phyloP scores from a whole-genome alignment of 2,113 vertebrate genomes.

The Orcinus orca region DNA sequence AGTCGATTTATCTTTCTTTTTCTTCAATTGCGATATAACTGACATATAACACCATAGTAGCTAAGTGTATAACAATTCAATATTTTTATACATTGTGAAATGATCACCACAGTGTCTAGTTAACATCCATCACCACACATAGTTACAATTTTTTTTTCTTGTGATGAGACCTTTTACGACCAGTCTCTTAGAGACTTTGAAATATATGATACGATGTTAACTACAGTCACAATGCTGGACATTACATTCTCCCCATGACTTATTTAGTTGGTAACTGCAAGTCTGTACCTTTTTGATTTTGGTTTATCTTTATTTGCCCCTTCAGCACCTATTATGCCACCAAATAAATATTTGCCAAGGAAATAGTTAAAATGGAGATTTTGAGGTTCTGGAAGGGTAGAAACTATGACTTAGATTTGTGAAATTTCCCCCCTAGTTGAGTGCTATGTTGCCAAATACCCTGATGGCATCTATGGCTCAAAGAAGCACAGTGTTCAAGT shows the following conservation, averaged over 20 bases:
- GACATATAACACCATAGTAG: not conserved
- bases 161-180: not conserved
- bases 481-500: not conserved
- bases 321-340: not conserved
- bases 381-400: not conserved
- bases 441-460: not conserved
- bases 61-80: not conserved
- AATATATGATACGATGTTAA: not conserved
- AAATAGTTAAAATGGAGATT: not conserved
- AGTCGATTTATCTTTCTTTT: not conserved
- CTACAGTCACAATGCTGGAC: not conserved
- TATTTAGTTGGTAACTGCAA: not conserved
- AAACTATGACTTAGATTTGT: not conserved
- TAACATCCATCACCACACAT: not conserved
- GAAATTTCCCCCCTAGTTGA: not conserved
- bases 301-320: not conserved
- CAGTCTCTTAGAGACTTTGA: not conserved
- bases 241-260: not conserved
- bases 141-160: not conserved
- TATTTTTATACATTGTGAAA: not conserved
- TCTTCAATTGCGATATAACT: not conserved
- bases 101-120: not conserved
- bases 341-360: not conserved
- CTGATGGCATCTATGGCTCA: not conserved
- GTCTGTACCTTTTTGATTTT: not conserved